phyloP scores from a whole-genome alignment of 1,140 invertebrate genomes.

The Papilio helenus region DNA sequence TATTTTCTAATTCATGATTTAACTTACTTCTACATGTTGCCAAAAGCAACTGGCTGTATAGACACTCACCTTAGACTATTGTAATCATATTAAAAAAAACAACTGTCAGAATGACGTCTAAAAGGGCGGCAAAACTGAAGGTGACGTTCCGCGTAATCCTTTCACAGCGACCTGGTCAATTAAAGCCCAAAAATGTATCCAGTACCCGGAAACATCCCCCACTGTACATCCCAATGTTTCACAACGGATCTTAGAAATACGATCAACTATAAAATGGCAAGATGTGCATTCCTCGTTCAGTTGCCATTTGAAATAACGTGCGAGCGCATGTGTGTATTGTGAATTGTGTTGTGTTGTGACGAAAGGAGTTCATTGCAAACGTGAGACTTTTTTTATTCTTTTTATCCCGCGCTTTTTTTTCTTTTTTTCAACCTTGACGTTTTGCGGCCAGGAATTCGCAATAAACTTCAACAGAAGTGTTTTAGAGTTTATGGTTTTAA shows the following conservation, averaged over 20 bases:
- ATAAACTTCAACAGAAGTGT: slow-evolving; percentile 12
- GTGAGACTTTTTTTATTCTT: slow-evolving; percentile 33
- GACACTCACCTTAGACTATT: background rate
- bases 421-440: slow-evolving; percentile 25
- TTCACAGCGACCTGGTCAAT: slow-evolving; percentile 18
- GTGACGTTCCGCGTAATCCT: slow-evolving; percentile 13
- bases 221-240: slow-evolving; percentile 36
- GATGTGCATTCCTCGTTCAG: slow-evolving; percentile 30
- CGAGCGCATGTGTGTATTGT: slow-evolving; percentile 29
- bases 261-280: slow-evolving; percentile 37
- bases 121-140: background rate
- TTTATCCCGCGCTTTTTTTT: slow-evolving; percentile 31
- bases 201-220: slow-evolving; percentile 37
- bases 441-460: slow-evolving; percentile 34
- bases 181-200: slow-evolving; percentile 1
- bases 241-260: slow-evolving; percentile 38
- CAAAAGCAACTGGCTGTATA: background rate
- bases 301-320: slow-evolving; percentile 15
- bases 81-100: background rate
- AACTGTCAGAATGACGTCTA: background rate
- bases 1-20: no score
- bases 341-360: slow-evolving; percentile 36
- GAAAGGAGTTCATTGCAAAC: slow-evolving; percentile 30
- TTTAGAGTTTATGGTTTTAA: slow-evolving; percentile 32
- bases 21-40: background rate